Conservation (phyloP, 2,888 invertebrate species). For the Mythimna pallens region DNA sequence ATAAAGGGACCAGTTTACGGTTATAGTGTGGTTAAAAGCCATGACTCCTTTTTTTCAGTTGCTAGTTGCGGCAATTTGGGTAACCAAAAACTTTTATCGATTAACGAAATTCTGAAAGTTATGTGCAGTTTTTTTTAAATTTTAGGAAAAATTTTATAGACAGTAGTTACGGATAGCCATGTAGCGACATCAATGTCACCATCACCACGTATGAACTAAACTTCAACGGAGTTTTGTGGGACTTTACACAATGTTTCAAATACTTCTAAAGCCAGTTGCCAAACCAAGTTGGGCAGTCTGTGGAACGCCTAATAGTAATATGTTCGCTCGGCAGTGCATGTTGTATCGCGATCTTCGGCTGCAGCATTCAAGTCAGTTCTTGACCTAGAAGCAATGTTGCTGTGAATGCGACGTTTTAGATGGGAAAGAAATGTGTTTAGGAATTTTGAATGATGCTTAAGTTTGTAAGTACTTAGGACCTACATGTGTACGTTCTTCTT, state of each 20-base stretch:
- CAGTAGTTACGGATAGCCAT: not conserved
- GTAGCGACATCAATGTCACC: too few species aligned
- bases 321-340: conserved; percentile 31
- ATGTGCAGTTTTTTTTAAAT: too few species aligned
- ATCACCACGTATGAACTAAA: too few species aligned
- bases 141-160: not conserved
- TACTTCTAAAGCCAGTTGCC: not conserved
- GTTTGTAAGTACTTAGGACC: not conserved
- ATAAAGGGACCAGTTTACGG: too few species aligned
- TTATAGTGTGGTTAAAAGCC: too few species aligned
- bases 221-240: too few species aligned
- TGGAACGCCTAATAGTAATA: not conserved
- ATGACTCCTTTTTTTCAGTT: too few species aligned
- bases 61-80: too few species aligned
- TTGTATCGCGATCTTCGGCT: conserved; percentile 54
- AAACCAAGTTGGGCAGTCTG: not conserved
- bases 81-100: too few species aligned
- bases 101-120: too few species aligned
- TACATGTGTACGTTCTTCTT: not conserved
- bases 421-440: not conserved
- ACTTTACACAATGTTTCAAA: too few species aligned
- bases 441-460: not conserved
- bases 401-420: not conserved
- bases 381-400: conserved; percentile 48
- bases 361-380: conserved; percentile 32